These are phyloP conservation scores for Rhizoglyphus robini DNA, from an alignment of 1,140 invertebrate species.

Conservation along the genomic window DNA sequence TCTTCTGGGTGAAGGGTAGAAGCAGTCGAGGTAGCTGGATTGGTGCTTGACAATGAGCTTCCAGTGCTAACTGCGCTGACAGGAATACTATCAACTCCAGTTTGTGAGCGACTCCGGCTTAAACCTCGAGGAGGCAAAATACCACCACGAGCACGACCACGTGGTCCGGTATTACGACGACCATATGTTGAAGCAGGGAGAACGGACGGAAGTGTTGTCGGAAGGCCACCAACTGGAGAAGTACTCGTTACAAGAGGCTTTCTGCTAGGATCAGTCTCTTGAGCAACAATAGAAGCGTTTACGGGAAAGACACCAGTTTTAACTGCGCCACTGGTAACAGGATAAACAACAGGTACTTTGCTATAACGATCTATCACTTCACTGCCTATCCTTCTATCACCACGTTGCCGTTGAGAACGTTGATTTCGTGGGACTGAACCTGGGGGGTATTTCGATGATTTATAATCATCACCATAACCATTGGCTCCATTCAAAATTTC, in stretches of 20 bases:
- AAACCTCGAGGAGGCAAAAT: not conserved
- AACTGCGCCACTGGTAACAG: not conserved
- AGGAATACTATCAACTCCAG: not conserved
- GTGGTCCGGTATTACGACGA: not conserved
- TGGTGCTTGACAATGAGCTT: not conserved
- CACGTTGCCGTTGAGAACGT: not conserved
- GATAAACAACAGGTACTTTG: not conserved
- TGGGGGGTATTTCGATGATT: not conserved
- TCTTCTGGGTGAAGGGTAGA: not conserved
- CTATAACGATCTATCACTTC: not conserved
- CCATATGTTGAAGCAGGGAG: not conserved
- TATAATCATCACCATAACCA: not conserved
- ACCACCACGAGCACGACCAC: not conserved
- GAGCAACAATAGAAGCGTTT: not conserved
- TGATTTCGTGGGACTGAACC: not conserved
- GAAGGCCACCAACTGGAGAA: too few species aligned
- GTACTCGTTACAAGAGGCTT: too few species aligned
- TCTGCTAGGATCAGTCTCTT: not conserved
- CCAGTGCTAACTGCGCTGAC: not conserved
- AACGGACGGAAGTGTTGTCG: not conserved
- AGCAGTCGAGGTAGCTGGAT: not conserved
- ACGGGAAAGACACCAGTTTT: not conserved
- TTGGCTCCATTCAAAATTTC: not conserved
- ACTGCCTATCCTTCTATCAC: not conserved
- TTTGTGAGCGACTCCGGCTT: not conserved